These are phyloP conservation scores for Pangasius sanitwongsei DNA, from an alignment of 2,797 vertebrate species.

Conservation along the genomic window DNA sequence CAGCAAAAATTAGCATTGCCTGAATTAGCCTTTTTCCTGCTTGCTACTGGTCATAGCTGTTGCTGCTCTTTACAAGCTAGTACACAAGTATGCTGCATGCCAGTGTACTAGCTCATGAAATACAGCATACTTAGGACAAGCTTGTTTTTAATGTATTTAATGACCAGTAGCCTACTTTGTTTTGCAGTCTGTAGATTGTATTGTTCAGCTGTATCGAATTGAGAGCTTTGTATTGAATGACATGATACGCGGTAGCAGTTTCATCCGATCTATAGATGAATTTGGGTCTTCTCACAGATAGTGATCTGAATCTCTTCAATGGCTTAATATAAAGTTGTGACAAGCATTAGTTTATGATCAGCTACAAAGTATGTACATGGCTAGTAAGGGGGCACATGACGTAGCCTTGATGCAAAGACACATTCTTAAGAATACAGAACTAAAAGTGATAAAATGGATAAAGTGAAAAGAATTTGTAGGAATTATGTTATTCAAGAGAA, in stretches of 20 bases:
- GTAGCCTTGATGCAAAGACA: neutral
- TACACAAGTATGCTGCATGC: neutral
- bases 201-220: too few species aligned
- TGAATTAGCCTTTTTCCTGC: neutral
- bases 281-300: too few species aligned
- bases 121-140: too few species aligned
- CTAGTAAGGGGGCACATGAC: neutral
- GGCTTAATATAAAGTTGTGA: neutral
- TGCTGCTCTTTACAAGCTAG: neutral
- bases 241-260: too few species aligned
- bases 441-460: neutral
- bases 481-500: neutral
- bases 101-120: neutral
- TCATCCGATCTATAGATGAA: too few species aligned
- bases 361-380: neutral
- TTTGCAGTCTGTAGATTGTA: too few species aligned
- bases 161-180: too few species aligned
- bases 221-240: too few species aligned
- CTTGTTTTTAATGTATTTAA: too few species aligned
- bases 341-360: neutral
- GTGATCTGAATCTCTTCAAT: too few species aligned
- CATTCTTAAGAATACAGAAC: neutral
- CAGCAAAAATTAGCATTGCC: neutral
- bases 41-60: neutral
- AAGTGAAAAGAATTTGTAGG: neutral